Percentiles rank a stretch among this genome's conserved stretches.
Evolutionary conservation across 1,140 invertebrate genomes (phyloP).

Genomic region (Ptiloglossa arizonensis): DNA sequence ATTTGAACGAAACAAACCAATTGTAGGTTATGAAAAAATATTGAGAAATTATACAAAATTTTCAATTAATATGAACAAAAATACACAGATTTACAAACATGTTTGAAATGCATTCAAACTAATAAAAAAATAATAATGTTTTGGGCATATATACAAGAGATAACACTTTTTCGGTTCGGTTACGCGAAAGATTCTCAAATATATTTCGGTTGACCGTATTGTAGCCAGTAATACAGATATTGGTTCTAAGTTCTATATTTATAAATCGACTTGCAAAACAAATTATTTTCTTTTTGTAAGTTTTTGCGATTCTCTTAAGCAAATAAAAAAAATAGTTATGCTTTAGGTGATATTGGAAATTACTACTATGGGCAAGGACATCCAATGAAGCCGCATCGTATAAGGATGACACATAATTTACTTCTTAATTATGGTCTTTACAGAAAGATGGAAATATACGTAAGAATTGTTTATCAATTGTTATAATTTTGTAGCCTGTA

Average conservation of each 20-base stretch:
- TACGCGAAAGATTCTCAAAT: slow-evolving; percentile 47
- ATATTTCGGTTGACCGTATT: slow-evolving; percentile 41
- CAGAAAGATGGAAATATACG: slow-evolving; percentile 99
- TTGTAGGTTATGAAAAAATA: slow-evolving; percentile 40
- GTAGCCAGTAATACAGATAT: neutral
- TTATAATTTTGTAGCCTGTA: neutral
- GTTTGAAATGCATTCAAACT: neutral
- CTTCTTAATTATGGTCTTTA: slow-evolving; percentile 99
- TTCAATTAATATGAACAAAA: slow-evolving; percentile 4
- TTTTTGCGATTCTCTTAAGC: too few species aligned
- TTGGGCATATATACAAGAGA: neutral
- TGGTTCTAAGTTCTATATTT: neutral
- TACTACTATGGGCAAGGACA: slow-evolving; percentile 99
- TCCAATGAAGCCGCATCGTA: slow-evolving; percentile 99
- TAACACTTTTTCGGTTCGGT: neutral
- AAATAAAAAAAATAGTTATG: slow-evolving; percentile 10
- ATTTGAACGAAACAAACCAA: neutral
- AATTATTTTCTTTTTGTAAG: neutral
- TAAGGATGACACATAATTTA: slow-evolving; percentile 99
- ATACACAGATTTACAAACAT: neutral
- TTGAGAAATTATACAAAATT: neutral
- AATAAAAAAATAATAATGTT: neutral
- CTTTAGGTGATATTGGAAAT: slow-evolving; percentile 97
- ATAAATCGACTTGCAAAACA: neutral
- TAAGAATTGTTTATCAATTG: slow-evolving; percentile 84